phyloP scores from a whole-genome alignment of 2,113 vertebrate species.

The Passer montanus region DNA sequence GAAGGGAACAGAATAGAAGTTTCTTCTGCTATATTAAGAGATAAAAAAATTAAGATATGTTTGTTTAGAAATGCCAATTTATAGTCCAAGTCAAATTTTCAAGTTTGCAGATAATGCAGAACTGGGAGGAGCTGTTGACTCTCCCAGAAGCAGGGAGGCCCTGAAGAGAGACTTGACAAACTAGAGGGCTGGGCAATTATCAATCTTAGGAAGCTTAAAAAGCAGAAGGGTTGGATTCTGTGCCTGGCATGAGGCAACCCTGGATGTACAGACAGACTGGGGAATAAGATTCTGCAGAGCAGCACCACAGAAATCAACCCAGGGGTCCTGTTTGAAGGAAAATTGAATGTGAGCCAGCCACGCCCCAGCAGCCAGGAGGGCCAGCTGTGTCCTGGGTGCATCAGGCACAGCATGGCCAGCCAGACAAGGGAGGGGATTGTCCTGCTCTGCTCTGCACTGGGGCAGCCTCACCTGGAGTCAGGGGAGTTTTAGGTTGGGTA shows the following conservation, averaged over 20 bases:
- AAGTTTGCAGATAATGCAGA: not conserved
- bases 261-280: not conserved
- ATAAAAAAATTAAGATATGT: not conserved
- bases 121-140: not conserved
- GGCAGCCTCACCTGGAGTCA: accelerated
- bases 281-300: not conserved
- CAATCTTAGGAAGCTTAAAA: not conserved
- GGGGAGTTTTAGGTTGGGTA: not conserved
- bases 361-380: not conserved
- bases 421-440: accelerated
- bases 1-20: conserved; percentile 10
- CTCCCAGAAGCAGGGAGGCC: not conserved
- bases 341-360: not conserved
- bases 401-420: not conserved
- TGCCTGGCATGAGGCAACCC: not conserved
- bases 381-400: accelerated
- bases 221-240: not conserved
- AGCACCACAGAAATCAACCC: not conserved
- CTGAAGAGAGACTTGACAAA: not conserved
- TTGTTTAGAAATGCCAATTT: not conserved
- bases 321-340: not conserved
- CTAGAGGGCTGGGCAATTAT: not conserved
- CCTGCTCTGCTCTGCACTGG: not conserved
- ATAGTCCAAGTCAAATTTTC: not conserved
- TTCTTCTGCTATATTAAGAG: not conserved